Evolutionary conservation across 2,797 vertebrate genomes (phyloP), one percentile per base, ranked within the genome.

Genomic region (Tympanoctomys barrerae): DNA sequence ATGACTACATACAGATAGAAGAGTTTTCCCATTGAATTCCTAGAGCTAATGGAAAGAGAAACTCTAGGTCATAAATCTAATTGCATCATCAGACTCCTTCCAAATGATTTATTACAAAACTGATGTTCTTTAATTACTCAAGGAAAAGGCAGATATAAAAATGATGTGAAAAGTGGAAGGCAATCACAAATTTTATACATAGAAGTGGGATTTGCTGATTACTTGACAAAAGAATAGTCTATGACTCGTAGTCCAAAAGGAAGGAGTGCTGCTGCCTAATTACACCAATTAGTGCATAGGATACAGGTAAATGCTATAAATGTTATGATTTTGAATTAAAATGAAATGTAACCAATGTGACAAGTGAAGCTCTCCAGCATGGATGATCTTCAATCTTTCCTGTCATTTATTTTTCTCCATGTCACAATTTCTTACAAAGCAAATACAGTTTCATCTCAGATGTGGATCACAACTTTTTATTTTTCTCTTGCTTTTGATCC

Each of bases 31-130:
- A 6, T 33, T 89, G 39, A 85, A 79, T 83, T 94, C 6, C 75
- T 70, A 31, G 28, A 94, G 59, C 12, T 89, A 66, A n/a, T 71
- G 42, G 28, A 87, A 95, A 86, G 39, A 92, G 46, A 93, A 95
- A 28, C n/a, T 10, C 16, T 39, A 90, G 87, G 3, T 62, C 68
- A 66, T 39, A 82, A 62, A 90, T 83, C 26, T 80, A 84, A 87
- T n/a, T 59, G n/a, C 22, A 61, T 90, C 59, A 89, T 75, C 36
- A 90, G 22, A 68, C 73, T 52, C 68, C 31, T 61, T 86, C 39
- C 26, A 83, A 92, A 24, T 33, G 19, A 90, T 57, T 84, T 80
- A 71, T 39, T 78, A 46, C 19, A 73, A 83, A 92, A 66, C 10
- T 3, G 85, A 1, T 36, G 54, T 57, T 28, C 24, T 77, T 87